Percentiles rank a stretch among this genome's conserved stretches.
Conservation (phyloP, 1,140 invertebrate genomes). For the Aphaenogaster rudis region DNA sequence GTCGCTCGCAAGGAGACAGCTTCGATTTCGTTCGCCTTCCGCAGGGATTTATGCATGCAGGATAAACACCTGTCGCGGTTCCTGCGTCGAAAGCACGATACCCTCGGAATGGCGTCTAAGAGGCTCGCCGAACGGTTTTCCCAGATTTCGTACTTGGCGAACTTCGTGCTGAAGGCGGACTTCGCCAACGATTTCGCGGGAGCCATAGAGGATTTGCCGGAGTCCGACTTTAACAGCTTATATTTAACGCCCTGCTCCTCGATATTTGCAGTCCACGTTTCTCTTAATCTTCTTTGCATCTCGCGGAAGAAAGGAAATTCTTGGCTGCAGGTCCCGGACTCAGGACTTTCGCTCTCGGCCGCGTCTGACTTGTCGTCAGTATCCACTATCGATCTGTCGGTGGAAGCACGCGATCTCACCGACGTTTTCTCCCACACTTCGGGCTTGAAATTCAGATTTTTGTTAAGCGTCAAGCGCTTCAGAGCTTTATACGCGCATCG, state of each 20-base stretch:
- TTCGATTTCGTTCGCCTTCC: conserved; percentile 15
- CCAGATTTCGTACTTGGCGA: not conserved
- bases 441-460: conserved; percentile 42
- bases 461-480: conserved; percentile 50
- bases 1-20: conserved; percentile 1
- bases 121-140: conserved; percentile 4
- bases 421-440: not conserved
- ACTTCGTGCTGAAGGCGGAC: conserved; percentile 57
- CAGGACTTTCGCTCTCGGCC: conserved; percentile 1
- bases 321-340: not conserved
- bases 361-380: not conserved
- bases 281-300: conserved; percentile 26
- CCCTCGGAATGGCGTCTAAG: conserved; percentile 55
- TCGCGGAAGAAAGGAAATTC: conserved; percentile 21
- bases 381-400: not conserved
- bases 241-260: not conserved
- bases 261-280: conserved; percentile 17
- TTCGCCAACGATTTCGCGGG: conserved; percentile 43
- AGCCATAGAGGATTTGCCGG: conserved; percentile 60
- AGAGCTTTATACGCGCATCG: conserved; percentile 66
- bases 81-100: conserved; percentile 71
- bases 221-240: conserved; percentile 29
- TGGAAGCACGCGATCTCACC: not conserved
- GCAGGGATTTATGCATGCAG: conserved; percentile 71
- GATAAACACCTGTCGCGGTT: conserved; percentile 79